Evolutionary conservation across 2,797 vertebrate species (phyloP).

Genomic region (Selene dorsalis): DNA sequence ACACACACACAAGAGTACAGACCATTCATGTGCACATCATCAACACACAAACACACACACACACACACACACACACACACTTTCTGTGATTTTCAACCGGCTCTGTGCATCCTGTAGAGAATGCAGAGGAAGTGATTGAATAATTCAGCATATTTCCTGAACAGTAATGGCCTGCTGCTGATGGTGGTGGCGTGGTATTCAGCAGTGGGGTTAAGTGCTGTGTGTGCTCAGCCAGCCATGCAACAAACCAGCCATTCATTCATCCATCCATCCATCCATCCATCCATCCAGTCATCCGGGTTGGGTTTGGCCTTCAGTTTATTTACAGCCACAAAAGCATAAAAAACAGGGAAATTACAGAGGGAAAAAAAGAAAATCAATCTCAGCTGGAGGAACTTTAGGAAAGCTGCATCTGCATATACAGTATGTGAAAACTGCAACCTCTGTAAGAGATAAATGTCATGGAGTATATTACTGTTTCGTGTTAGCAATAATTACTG

Average conservation of each 20-base stretch:
- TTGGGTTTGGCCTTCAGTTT: constrained; percentile 14
- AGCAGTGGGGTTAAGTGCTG: constrained; percentile 75
- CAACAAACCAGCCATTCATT: constrained; percentile 35
- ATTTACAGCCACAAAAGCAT: constrained; percentile 24
- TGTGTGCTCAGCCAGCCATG: constrained; percentile 57
- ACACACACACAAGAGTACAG: constrained; percentile 19
- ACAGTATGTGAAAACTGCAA: background rate
- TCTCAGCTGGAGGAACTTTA: background rate
- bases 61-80: constrained; percentile 30
- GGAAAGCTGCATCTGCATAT: background rate
- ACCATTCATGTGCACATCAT: constrained; percentile 11
- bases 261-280: constrained; percentile 19
- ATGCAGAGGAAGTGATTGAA: constrained; percentile 79
- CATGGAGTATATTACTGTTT: background rate
- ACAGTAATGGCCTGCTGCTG: constrained; percentile 76
- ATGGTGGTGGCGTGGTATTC: constrained; percentile 64
- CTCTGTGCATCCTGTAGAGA: constrained; percentile 68
- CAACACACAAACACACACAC: constrained; percentile 28
- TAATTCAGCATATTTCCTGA: constrained; percentile 83
- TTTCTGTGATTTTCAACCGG: constrained; percentile 58
- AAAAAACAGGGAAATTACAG: constrained; percentile 22
- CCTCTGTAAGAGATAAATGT: background rate
- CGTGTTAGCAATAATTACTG: no score
- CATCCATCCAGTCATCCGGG: constrained; percentile 6
- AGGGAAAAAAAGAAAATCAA: background rate